Evolutionary conservation across 1,140 invertebrate species (phyloP).

Genomic region (Polypedilum pembai): DNA sequence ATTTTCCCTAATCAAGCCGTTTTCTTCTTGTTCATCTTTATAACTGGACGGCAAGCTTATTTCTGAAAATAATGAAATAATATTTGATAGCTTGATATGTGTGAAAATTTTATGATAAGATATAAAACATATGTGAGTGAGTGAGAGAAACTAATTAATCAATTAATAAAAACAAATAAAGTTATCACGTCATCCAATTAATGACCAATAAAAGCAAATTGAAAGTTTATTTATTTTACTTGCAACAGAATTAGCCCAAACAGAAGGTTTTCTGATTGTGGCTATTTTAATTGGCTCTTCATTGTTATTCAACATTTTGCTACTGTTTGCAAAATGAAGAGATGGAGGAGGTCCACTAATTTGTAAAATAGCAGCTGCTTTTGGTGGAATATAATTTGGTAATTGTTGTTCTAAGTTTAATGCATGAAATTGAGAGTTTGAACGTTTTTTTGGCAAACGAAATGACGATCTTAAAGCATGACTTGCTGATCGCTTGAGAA

Average conservation of each 20-base stretch:
- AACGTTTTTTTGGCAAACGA: not conserved
- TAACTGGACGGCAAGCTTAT: not conserved
- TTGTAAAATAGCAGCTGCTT: conserved; percentile 21
- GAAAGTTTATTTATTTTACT: conserved; percentile 30
- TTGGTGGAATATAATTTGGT: not conserved
- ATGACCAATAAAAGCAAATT: too few species aligned
- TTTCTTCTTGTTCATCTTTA: conserved; percentile 2
- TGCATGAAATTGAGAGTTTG: not conserved
- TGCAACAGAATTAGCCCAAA: conserved; percentile 29
- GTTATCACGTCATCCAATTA: too few species aligned
- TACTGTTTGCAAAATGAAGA: not conserved
- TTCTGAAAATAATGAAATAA: not conserved
- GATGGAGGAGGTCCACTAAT: not conserved
- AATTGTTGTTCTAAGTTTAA: conserved; percentile 14
- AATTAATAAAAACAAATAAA: too few species aligned
- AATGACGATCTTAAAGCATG: conserved; percentile 16
- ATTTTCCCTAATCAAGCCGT: not conserved
- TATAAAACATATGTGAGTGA: not conserved
- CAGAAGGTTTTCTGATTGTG: conserved; percentile 29
- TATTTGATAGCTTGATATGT: not conserved
- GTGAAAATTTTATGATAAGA: not conserved
- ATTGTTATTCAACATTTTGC: not conserved
- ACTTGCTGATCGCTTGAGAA: not conserved
- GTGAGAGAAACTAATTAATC: too few species aligned
- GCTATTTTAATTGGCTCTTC: conserved; percentile 6